These are phyloP conservation scores for Cathartes aura DNA, from an alignment of 2,113 vertebrate species.

Conservation along the genomic window DNA sequence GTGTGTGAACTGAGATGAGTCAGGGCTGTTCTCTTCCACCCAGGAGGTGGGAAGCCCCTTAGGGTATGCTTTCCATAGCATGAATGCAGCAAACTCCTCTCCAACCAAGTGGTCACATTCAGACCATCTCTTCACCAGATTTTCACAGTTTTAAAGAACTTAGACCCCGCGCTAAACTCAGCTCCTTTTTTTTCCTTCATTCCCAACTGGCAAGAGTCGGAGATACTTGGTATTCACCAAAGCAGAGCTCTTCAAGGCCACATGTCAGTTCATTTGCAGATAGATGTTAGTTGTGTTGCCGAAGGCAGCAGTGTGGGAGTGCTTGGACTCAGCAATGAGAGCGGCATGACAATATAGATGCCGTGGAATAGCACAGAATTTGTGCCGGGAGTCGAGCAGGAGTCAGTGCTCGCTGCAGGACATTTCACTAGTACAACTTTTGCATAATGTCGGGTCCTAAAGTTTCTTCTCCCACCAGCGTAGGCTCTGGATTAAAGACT, in stretches of 20 bases:
- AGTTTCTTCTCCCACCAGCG: neutral
- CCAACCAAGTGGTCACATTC: neutral
- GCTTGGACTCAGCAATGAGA: neutral
- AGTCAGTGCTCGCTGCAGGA: rapidly evolving
- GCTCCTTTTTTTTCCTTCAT: neutral
- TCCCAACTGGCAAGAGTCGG: neutral
- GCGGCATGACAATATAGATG: rapidly evolving
- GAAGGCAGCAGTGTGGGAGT: neutral
- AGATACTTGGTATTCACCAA: neutral
- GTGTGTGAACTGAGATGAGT: neutral
- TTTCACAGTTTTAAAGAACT: neutral
- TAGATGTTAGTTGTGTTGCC: neutral
- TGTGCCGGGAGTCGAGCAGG: neutral
- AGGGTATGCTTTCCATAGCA: neutral
- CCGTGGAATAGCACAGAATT: neutral
- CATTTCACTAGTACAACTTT: neutral
- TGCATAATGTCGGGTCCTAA: neutral
- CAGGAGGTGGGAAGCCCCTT: neutral
- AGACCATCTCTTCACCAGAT: neutral
- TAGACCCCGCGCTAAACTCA: neutral
- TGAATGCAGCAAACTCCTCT: neutral
- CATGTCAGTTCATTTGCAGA: neutral
- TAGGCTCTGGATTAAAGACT: neutral
- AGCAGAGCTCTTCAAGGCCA: neutral
- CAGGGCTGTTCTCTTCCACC: neutral